phyloP scores from a whole-genome alignment of 1,140 invertebrate species.

The Leptinotarsa lineolata region DNA sequence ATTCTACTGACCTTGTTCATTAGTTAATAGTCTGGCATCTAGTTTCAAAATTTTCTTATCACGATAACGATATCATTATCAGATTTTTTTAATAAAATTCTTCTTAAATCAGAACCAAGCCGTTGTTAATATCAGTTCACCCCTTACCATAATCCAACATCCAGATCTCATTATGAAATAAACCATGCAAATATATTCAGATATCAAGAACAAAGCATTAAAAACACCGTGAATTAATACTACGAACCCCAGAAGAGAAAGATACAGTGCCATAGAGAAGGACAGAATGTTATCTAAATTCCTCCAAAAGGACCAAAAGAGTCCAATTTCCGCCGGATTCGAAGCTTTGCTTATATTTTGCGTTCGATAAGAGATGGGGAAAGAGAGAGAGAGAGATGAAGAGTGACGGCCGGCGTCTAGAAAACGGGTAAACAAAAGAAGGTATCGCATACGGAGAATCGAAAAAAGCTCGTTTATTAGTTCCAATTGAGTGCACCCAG shows the following conservation, averaged over 20 bases:
- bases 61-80: no score
- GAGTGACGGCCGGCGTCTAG: slow-evolving; percentile 9
- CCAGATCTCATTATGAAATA: not conserved
- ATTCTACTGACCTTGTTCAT: no score
- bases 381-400: not conserved
- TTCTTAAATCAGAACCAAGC: no score
- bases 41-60: no score
- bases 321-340: not conserved
- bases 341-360: not conserved
- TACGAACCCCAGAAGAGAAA: no score
- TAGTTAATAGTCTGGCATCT: no score
- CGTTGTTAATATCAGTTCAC: no score
- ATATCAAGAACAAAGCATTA: not conserved
- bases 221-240: not conserved
- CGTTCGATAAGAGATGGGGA: not conserved
- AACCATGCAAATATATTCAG: not conserved
- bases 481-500: not conserved
- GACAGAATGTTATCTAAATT: not conserved
- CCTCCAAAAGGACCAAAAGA: not conserved
- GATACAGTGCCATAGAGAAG: not conserved
- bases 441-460: slow-evolving; percentile 1
- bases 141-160: no score
- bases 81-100: no score
- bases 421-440: slow-evolving; percentile 17
- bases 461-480: slow-evolving; percentile 16